Base-by-base conservation (phyloP, 2,888 invertebrate species). In the Leptopterna dolabrata region DNA sequence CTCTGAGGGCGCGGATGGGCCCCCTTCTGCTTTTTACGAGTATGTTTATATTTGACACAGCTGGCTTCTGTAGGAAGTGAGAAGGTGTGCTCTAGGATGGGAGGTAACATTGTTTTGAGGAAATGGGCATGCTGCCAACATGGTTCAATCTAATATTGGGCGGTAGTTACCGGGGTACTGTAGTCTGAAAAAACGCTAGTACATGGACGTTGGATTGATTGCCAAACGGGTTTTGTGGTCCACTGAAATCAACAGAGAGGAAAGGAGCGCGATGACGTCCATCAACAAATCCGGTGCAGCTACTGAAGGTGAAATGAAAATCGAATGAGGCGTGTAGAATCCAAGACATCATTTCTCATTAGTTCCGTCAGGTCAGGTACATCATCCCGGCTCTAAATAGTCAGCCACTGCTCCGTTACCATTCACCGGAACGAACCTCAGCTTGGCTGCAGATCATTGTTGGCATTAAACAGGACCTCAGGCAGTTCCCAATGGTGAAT, bases 21-120 rank as follows among this genome's bases (percentile, higher is more conserved):
- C 36, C 83, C 83, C 81, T 55, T 81, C 29, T 36, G 70, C 30
- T 36, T 63, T 78, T 83, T 83, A 83, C 83, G 83, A 83, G 83
- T 83, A 70, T 83, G 83, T 83, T 83, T 83, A 83, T 83, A 83
- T 83, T 83, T 83, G 83, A 83, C 83, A 83, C 83, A 83, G 83
- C 83, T 83, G 83, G 78, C 27, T 45, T 6, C 16, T 4, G 55
- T 55, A 36, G 36, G 24, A 24, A 9, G 24, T 11, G 27, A 19
- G 63, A 0, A 11, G 55, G 55, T 55, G 55, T n/a, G 63, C 63
- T 63, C 24, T 24, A 63, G 24, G 63, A 63, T 24, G 24, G 11
- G 63, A 14, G 9, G 19, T 19, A 13, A 63, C 63, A 27, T 63
- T 24, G 63, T 63, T 19, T 24, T 27, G 14, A 45, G 16, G n/a